phyloP scores from a whole-genome alignment of 2,888 invertebrate genomes.

The Sthenelais limicola region DNA sequence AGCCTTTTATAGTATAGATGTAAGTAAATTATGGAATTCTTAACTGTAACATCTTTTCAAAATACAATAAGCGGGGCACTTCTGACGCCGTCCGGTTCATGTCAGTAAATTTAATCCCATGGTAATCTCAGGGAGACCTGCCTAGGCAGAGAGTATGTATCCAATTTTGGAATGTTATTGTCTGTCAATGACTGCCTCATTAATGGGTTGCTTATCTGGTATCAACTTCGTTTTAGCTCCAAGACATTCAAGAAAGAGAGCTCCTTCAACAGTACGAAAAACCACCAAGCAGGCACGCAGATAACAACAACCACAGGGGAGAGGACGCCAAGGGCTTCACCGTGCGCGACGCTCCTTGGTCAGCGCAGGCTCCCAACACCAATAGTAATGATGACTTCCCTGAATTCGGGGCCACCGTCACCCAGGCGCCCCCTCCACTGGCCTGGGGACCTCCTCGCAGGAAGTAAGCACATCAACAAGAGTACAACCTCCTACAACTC shows the following conservation, averaged over 20 bases:
- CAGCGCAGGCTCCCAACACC: slow-evolving; percentile 56
- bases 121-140: background rate
- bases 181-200: slow-evolving; percentile 39
- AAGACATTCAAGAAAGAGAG: slow-evolving; percentile 72
- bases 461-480: background rate
- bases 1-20: too few species aligned
- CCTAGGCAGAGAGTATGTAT: too few species aligned
- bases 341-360: slow-evolving; percentile 71
- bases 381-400: slow-evolving; percentile 72
- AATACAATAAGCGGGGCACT: too few species aligned
- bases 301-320: slow-evolving; percentile 33
- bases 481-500: background rate
- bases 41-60: too few species aligned
- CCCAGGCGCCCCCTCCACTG: slow-evolving; percentile 20
- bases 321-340: slow-evolving; percentile 60
- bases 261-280: slow-evolving; percentile 64
- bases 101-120: too few species aligned
- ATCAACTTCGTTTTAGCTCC: slow-evolving; percentile 65
- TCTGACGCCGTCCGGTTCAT: too few species aligned
- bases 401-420: slow-evolving; percentile 44
- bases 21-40: too few species aligned
- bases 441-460: slow-evolving; percentile 50
- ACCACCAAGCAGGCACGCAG: slow-evolving; percentile 61
- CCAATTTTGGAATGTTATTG: background rate
- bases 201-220: background rate